phyloP scores from a whole-genome alignment of 2,888 invertebrate genomes.

The Drosophila siamana region DNA sequence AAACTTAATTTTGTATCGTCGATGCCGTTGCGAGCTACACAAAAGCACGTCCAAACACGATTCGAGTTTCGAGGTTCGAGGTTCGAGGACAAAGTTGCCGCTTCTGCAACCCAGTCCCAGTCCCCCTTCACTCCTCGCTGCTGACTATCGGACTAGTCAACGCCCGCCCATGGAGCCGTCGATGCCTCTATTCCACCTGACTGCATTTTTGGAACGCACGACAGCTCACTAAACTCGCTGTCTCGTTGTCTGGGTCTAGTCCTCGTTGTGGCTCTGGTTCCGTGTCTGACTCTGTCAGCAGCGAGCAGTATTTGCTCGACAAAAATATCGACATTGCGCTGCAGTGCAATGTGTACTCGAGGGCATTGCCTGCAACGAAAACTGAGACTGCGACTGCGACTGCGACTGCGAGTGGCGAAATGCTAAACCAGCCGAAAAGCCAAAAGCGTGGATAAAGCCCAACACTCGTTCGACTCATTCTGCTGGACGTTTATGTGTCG shows the following conservation, averaged over 20 bases:
- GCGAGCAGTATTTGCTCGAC: conserved; percentile 34
- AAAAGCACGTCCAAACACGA: conserved; percentile 57
- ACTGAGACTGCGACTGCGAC: too few species aligned
- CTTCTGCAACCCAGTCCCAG: conserved; percentile 12
- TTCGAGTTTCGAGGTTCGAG: too few species aligned
- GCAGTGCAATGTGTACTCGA: conserved; percentile 22
- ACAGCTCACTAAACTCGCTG: conserved; percentile 51
- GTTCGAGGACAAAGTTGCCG: conserved; percentile 24
- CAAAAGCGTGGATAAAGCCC: conserved; percentile 40
- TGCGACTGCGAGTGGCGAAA: conserved; percentile 11
- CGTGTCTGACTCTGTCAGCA: conserved; percentile 9
- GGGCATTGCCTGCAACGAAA: conserved; percentile 16
- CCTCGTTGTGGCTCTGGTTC: not conserved
- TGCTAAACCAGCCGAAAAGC: conserved; percentile 31
- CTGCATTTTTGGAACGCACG: conserved; percentile 67
- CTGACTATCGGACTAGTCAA: conserved; percentile 38
- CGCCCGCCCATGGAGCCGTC: conserved; percentile 28
- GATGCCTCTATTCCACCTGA: conserved; percentile 58
- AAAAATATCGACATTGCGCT: conserved; percentile 31
- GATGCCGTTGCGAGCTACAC: conserved; percentile 51
- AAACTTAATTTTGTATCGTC: conserved; percentile 66
- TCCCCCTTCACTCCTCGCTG: not conserved
- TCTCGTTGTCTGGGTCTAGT: conserved; percentile 5
- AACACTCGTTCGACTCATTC: conserved; percentile 46
- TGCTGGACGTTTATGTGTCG: conserved; percentile 59